Percentiles rank a stretch among this genome's conserved stretches.
These are phyloP conservation scores for Trichogramma pretiosum DNA, from an alignment of 1,140 invertebrate species.

Conservation along the genomic window DNA sequence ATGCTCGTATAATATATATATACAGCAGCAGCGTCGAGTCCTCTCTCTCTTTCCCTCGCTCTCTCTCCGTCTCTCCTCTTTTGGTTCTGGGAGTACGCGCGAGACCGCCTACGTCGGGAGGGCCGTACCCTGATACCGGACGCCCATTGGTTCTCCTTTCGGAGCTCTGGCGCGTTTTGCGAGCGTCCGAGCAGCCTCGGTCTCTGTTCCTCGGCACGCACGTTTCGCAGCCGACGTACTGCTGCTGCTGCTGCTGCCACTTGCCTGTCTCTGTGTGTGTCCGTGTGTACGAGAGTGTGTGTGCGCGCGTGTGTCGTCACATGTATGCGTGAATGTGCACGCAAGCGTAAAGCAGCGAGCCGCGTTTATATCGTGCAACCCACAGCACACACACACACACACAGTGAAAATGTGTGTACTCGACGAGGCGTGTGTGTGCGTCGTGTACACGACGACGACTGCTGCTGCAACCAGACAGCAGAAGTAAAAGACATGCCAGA, in stretches of 20 bases:
- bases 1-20: too few species aligned
- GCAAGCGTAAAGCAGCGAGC: too few species aligned
- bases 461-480: too few species aligned
- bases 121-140: constrained; percentile 36
- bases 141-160: constrained; percentile 32
- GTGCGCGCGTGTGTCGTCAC: not conserved
- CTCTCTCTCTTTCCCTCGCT: not conserved
- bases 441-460: too few species aligned
- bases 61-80: not conserved
- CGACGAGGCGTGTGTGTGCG: too few species aligned
- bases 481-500: too few species aligned
- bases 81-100: constrained; percentile 10
- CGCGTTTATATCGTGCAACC: too few species aligned
- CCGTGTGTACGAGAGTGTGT: not conserved
- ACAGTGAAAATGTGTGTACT: too few species aligned
- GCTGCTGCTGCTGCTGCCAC: constrained; percentile 1
- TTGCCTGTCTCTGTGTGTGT: constrained; percentile 4
- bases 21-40: too few species aligned
- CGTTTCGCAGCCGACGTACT: constrained; percentile 16
- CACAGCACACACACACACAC: too few species aligned
- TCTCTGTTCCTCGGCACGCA: too few species aligned
- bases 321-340: too few species aligned
- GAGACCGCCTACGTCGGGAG: constrained; percentile 42
- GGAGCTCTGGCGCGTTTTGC: constrained; percentile 39
- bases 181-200: constrained; percentile 10